These are phyloP conservation scores for Eubasilissa splendida DNA, from an alignment of 2,888 invertebrate genomes.

Conservation along the genomic window DNA sequence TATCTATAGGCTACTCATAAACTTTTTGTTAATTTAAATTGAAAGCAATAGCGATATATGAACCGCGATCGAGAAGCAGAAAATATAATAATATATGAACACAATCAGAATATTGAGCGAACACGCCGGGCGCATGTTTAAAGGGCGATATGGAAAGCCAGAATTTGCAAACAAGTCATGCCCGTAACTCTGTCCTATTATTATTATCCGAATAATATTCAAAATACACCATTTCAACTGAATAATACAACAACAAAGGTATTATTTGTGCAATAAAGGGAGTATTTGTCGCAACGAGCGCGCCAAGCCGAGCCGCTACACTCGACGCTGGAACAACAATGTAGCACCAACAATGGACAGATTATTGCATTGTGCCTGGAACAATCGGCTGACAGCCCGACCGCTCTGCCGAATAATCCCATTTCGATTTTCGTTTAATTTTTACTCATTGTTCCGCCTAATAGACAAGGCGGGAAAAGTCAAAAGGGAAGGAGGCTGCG, in stretches of 20 bases:
- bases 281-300: conserved; percentile 53
- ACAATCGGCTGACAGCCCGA: conserved; percentile 67
- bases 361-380: conserved; percentile 74
- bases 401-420: conserved; percentile 59
- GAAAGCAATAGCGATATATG: not conserved
- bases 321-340: conserved; percentile 74
- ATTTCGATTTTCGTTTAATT: conserved; percentile 56
- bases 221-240: conserved; percentile 57
- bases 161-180: conserved; percentile 56
- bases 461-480: conserved; percentile 54
- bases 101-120: conserved; percentile 34
- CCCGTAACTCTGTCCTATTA: conserved; percentile 57
- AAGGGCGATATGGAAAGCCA: conserved; percentile 47
- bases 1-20: too few relatives aligned
- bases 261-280: conserved; percentile 58
- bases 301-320: conserved; percentile 45
- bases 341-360: conserved; percentile 70
- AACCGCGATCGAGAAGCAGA: conserved; percentile 13
- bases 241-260: conserved; percentile 59
- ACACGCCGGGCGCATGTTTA: conserved; percentile 47
- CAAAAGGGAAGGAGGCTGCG: conserved; percentile 52
- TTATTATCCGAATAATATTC: conserved; percentile 58
- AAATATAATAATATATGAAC: conserved; percentile 11
- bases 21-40: not conserved
- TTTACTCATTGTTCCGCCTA: conserved; percentile 54